Percentiles rank a stretch among this genome's conserved stretches.
Evolutionary conservation across 2,888 invertebrate genomes (phyloP).

Genomic region (Melolontha melolontha): DNA sequence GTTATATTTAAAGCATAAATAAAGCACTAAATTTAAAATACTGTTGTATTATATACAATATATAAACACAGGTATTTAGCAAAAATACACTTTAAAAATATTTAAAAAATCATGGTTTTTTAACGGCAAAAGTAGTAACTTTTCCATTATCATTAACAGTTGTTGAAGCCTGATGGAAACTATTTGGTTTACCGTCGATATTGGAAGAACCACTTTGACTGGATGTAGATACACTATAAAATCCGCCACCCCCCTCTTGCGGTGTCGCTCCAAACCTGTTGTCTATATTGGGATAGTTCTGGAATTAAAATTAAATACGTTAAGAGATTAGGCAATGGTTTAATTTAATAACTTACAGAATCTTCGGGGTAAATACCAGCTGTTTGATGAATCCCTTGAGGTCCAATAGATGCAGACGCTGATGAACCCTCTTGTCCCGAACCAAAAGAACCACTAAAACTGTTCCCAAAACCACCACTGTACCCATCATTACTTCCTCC

Average conservation of each 20-base stretch:
- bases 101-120: constrained; percentile 58
- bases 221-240: constrained; percentile 72
- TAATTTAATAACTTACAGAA: constrained; percentile 66
- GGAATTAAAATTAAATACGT: constrained; percentile 43
- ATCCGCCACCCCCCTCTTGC: constrained; percentile 55
- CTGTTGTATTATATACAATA: constrained; percentile 17
- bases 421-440: constrained; percentile 63
- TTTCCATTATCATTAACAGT: constrained; percentile 81
- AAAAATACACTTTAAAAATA: constrained; percentile 15
- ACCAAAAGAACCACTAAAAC: constrained; percentile 24
- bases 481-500: constrained; percentile 43
- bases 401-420: constrained; percentile 69
- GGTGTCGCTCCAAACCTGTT: constrained; percentile 60
- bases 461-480: constrained; percentile 34
- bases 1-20: constrained; percentile 5
- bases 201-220: constrained; percentile 72
- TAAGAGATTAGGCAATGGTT: constrained; percentile 1
- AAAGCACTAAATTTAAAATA: constrained; percentile 15
- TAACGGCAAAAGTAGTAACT: constrained; percentile 72
- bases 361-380: constrained; percentile 73
- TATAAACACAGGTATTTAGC: background rate
- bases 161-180: constrained; percentile 72
- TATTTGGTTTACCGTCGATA: constrained; percentile 71
- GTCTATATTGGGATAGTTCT: constrained; percentile 68
- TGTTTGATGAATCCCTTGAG: constrained; percentile 69